Percentiles rank a stretch among this genome's conserved stretches.
These are phyloP conservation scores for Sternotherus odoratus DNA, from an alignment of 2,797 vertebrate genomes.

Conservation along the genomic window DNA sequence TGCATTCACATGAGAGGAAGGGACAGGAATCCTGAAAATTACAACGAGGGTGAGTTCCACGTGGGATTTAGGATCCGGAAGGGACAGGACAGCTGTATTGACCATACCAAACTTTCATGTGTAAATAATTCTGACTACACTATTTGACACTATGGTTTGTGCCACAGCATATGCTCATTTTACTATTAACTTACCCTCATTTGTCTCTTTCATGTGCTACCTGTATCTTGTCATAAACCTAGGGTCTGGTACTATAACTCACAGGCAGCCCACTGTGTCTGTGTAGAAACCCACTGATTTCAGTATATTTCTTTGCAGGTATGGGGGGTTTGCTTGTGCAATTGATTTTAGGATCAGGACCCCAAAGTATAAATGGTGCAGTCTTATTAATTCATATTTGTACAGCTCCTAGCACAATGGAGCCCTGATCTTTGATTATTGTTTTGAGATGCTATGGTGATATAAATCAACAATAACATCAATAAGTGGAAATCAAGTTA, in stretches of 20 bases:
- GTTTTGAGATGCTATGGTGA: neutral
- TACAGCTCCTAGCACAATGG: neutral
- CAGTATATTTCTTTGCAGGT: neutral
- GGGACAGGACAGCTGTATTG: neutral
- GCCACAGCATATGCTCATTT: neutral
- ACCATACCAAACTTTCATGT: neutral
- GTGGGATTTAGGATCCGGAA: neutral
- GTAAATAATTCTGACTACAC: neutral
- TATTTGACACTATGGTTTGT: neutral
- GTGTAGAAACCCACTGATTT: neutral
- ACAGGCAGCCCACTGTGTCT: neutral
- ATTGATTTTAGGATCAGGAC: accelerated
- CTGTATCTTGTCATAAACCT: neutral
- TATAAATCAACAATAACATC: neutral
- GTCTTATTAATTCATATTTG: accelerated
- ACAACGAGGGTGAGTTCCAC: neutral
- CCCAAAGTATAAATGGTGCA: neutral
- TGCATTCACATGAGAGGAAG: neutral
- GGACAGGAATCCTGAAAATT: neutral
- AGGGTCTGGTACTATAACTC: accelerated
- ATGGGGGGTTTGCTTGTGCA: neutral
- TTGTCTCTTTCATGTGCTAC: neutral
- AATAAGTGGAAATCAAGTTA: neutral
- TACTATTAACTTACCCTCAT: neutral
- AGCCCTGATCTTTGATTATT: neutral